Conservation (phyloP, 2,888 invertebrate species). For the Luperina testacea region DNA sequence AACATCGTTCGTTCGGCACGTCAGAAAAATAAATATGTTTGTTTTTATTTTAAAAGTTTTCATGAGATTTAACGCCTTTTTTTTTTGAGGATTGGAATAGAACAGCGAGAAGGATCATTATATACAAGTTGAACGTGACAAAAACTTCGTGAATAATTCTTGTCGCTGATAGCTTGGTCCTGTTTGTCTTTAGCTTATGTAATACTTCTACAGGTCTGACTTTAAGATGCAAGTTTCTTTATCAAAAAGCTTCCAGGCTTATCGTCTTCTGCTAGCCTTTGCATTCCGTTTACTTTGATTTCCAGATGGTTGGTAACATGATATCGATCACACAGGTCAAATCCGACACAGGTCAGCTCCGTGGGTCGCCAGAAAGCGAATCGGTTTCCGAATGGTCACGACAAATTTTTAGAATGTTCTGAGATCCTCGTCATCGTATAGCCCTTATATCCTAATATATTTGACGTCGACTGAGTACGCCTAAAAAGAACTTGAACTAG, state of each 20-base stretch:
- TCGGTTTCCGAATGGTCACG: not conserved
- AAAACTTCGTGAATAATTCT: slow-evolving; percentile 15
- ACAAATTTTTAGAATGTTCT: not conserved
- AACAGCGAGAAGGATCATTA: slow-evolving; percentile 8
- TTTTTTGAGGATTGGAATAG: no score
- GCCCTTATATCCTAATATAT: not conserved
- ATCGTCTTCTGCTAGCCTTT: not conserved
- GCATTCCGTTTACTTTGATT: not conserved
- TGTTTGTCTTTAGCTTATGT: slow-evolving; percentile 14
- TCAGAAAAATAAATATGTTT: slow-evolving; percentile 6
- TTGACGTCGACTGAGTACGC: not conserved
- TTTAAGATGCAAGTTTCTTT: not conserved
- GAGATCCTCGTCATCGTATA: not conserved
- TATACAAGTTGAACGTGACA: slow-evolving; percentile 15
- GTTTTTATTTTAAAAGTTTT: slow-evolving; percentile 31
- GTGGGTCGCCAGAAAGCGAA: not conserved
- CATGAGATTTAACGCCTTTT: slow-evolving; percentile 1
- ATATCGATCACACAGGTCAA: not conserved
- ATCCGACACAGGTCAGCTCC: not conserved
- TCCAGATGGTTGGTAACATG: not conserved
- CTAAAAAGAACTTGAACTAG: no score
- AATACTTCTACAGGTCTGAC: slow-evolving; percentile 2
- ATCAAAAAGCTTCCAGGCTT: not conserved
- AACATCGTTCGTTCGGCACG: not conserved
- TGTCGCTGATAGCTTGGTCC: slow-evolving; percentile 1